These are phyloP conservation scores for Danaus chrysippus DNA, from an alignment of 2,888 invertebrate genomes.

Conservation along the genomic window DNA sequence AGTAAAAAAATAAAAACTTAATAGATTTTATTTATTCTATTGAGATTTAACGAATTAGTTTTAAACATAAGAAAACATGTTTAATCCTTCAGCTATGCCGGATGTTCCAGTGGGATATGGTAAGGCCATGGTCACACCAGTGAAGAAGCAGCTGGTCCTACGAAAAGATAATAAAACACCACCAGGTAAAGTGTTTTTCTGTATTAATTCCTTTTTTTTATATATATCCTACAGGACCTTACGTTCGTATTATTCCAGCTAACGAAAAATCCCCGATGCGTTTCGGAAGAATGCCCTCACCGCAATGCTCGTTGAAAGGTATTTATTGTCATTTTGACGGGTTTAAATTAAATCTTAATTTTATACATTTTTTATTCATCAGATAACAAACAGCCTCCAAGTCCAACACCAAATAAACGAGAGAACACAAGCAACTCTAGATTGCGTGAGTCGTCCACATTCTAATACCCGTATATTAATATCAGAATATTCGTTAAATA, in stretches of 20 bases:
- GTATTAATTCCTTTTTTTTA: no score
- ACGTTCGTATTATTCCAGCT: conserved; percentile 6
- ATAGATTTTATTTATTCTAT: no score
- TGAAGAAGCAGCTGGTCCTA: conserved; percentile 44
- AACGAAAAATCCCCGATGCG: conserved; percentile 15
- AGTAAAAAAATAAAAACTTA: no score
- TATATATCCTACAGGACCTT: no score
- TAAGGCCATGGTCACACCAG: conserved; percentile 49
- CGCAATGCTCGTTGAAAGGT: conserved; percentile 36
- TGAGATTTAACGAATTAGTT: no score
- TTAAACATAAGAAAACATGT: conserved; percentile 8
- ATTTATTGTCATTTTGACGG: conserved; percentile 13
- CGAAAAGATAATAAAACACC: conserved; percentile 35
- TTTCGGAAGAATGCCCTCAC: conserved; percentile 27
- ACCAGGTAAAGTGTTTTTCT: conserved; percentile 7
- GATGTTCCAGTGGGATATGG: conserved; percentile 43
- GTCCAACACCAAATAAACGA: conserved; percentile 26
- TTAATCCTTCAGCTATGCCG: conserved; percentile 7
- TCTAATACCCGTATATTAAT: no score
- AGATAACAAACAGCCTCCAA: conserved; percentile 37
- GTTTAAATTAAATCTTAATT: conserved; percentile 7
- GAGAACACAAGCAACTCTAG: conserved; percentile 33
- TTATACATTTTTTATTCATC: conserved; percentile 38
- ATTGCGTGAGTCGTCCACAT: conserved; percentile 49
- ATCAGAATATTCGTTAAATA: no score